Evolutionary conservation across 2,888 invertebrate species (phyloP).

Genomic region (Andrena dorsata): DNA sequence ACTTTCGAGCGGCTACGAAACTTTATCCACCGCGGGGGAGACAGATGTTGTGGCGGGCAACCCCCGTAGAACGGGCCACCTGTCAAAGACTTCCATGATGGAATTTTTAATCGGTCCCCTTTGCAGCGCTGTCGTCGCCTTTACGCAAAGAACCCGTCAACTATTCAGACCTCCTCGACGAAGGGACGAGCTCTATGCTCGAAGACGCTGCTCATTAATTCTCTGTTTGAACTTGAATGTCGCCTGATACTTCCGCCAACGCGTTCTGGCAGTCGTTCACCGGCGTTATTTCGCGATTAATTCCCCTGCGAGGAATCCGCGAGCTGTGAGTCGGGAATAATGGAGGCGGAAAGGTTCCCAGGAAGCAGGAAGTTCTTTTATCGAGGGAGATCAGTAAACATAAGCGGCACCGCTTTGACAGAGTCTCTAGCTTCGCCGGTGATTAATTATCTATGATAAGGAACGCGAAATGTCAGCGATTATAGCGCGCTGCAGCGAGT

Average conservation of each 20-base stretch:
- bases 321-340: background rate
- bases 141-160: background rate
- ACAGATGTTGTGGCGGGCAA: slow-evolving; percentile 77
- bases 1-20: slow-evolving; percentile 35
- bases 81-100: slow-evolving; percentile 81
- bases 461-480: background rate
- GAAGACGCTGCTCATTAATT: slow-evolving; percentile 1
- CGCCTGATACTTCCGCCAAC: background rate
- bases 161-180: background rate
- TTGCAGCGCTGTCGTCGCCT: slow-evolving; percentile 38
- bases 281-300: slow-evolving; percentile 4
- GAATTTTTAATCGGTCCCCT: slow-evolving; percentile 81
- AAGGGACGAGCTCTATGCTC: background rate
- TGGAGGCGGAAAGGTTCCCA: background rate
- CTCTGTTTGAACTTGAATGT: background rate
- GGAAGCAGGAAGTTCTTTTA: background rate
- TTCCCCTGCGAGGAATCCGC: background rate
- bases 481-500: background rate
- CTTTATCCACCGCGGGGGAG: slow-evolving; percentile 68
- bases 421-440: background rate
- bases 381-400: background rate
- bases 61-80: slow-evolving; percentile 78
- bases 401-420: background rate
- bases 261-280: background rate
- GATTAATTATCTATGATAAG: slow-evolving; percentile 22